Evolutionary conservation across 2,888 invertebrate genomes (phyloP).

Genomic region (Calliopum simillimum): DNA sequence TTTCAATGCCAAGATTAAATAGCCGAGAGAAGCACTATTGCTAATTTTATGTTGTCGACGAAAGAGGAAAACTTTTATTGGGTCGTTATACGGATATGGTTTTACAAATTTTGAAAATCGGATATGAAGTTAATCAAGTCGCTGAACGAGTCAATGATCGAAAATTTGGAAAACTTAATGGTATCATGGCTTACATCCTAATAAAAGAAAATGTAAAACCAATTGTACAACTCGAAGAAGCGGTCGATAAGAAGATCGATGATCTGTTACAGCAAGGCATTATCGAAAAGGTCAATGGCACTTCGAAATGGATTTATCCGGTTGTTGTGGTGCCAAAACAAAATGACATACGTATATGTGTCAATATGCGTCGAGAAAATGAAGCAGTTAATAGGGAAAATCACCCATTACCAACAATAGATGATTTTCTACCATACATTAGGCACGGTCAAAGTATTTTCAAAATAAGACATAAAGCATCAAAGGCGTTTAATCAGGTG

Average conservation of each 20-base stretch:
- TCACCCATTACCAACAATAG: slow-evolving; percentile 26
- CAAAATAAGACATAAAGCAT: slow-evolving; percentile 20
- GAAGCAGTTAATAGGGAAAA: slow-evolving; percentile 22
- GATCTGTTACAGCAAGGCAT: no score
- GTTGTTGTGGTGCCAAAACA: slow-evolving; percentile 30
- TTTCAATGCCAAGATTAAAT: no score
- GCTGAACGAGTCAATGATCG: neutral
- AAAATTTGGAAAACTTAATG: slow-evolving; percentile 14
- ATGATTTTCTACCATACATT: slow-evolving; percentile 28
- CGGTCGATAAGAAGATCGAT: slow-evolving; percentile 24
- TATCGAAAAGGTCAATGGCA: no score
- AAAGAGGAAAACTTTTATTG: slow-evolving; percentile 26
- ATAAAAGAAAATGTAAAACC: slow-evolving; percentile 14
- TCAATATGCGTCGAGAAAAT: slow-evolving; percentile 25
- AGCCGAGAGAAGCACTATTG: no score
- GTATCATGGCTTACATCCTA: slow-evolving; percentile 20
- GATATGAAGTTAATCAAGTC: slow-evolving; percentile 13
- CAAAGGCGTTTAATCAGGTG: slow-evolving; percentile 27
- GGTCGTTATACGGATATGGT: slow-evolving; percentile 15
- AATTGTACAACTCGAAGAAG: slow-evolving; percentile 20
- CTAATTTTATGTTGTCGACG: no score
- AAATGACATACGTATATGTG: slow-evolving; percentile 29
- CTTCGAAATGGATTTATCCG: no score
- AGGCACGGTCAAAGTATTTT: slow-evolving; percentile 8
- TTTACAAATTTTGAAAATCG: slow-evolving; percentile 2